These are phyloP conservation scores for Phyllostomus discolor DNA, from an alignment of 2,113 vertebrate species.

Conservation along the genomic window DNA sequence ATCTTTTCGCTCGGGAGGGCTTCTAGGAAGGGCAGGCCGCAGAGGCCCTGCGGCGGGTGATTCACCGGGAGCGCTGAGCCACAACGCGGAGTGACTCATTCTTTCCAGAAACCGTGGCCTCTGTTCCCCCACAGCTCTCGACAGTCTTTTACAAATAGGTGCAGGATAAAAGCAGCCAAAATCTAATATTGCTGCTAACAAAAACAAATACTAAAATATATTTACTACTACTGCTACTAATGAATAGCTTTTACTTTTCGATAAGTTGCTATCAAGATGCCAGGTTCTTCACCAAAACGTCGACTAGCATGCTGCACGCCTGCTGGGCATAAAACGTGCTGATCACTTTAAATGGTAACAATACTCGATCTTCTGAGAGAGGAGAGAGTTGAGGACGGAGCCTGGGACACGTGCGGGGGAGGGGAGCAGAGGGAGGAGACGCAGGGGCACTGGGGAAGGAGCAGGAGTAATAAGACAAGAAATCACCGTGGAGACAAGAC, in stretches of 20 bases:
- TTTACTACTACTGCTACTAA: background rate
- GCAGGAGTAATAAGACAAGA: background rate
- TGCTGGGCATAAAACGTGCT: background rate
- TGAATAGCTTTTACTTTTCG: background rate
- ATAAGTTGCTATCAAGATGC: background rate
- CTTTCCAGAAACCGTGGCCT: slow-evolving; percentile 21
- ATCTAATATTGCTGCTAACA: background rate
- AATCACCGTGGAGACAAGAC: background rate
- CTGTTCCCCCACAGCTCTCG: slow-evolving; percentile 13
- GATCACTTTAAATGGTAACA: background rate
- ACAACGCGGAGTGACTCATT: slow-evolving; percentile 18
- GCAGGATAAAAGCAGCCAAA: background rate
- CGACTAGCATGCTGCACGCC: background rate
- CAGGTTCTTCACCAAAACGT: background rate
- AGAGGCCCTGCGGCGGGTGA: background rate
- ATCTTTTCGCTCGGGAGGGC: background rate
- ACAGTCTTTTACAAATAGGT: background rate
- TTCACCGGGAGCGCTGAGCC: background rate
- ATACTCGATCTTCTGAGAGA: background rate
- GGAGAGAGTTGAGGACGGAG: background rate
- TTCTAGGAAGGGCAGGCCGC: background rate
- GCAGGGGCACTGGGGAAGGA: background rate
- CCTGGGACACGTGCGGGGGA: background rate
- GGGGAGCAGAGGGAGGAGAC: too few relatives aligned
- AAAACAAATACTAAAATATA: background rate